phyloP scores from a whole-genome alignment of 2,113 vertebrate genomes.

The Puffinus mauretanicus region DNA sequence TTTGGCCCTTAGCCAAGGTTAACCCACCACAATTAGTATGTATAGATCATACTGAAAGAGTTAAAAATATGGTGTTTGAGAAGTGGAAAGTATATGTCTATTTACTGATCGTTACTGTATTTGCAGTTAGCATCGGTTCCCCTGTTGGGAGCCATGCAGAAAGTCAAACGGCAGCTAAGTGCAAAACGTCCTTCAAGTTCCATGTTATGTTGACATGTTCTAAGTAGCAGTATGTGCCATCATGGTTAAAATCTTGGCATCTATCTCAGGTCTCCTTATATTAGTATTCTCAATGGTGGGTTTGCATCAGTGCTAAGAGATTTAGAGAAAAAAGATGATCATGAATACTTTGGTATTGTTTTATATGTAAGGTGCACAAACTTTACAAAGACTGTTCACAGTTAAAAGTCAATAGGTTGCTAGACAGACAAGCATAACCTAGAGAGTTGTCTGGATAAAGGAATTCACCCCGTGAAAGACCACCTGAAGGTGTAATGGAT shows the following conservation, averaged over 20 bases:
- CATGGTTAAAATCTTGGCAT: not conserved
- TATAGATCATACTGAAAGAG: not conserved
- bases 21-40: not conserved
- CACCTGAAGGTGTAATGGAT: conserved; percentile 12
- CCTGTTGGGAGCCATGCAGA: not conserved
- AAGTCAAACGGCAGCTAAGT: not conserved
- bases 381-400: not conserved
- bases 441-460: not conserved
- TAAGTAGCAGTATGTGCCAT: not conserved
- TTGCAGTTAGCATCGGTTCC: not conserved
- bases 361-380: not conserved
- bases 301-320: not conserved
- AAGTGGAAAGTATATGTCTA: not conserved
- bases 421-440: not conserved
- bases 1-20: not conserved
- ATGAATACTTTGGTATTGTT: not conserved
- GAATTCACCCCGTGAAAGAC: not conserved
- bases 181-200: not conserved
- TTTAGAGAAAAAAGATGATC: not conserved
- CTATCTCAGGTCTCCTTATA: not conserved
- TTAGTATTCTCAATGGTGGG: not conserved
- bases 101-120: not conserved
- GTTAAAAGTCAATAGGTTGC: not conserved
- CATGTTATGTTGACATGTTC: not conserved
- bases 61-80: not conserved